Percentiles rank a stretch among this genome's conserved stretches.
Conservation (phyloP, 2,113 vertebrate genomes). For the Bufo gargarizans region DNA sequence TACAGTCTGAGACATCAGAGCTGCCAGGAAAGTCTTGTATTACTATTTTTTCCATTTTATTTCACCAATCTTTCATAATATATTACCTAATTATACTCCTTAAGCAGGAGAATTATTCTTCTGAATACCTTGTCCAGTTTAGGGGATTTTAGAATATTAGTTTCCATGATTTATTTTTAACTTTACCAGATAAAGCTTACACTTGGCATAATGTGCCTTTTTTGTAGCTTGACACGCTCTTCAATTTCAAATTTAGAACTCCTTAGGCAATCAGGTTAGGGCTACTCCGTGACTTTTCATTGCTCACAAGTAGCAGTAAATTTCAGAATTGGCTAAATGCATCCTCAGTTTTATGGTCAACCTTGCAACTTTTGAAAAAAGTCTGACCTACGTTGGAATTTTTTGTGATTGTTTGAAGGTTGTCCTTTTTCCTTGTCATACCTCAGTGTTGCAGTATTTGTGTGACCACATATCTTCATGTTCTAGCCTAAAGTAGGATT, state of each 20-base stretch:
- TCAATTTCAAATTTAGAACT: too few species aligned
- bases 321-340: too few species aligned
- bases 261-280: too few species aligned
- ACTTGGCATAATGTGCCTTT: neutral
- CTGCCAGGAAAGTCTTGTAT: constrained; percentile 28
- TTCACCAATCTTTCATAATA: constrained; percentile 36
- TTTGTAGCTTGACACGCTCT: neutral
- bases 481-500: too few species aligned
- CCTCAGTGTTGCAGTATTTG: too few species aligned
- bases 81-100: constrained; percentile 17
- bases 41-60: constrained; percentile 32
- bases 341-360: neutral
- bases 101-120: neutral
- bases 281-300: too few species aligned
- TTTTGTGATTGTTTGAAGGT: too few species aligned
- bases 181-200: neutral
- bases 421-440: too few species aligned
- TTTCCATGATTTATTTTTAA: neutral
- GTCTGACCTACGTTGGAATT: too few species aligned
- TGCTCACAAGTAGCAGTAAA: too few species aligned
- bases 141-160: neutral
- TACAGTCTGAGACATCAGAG: constrained; percentile 10
- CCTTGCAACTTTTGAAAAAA: too few species aligned
- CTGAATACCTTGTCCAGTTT: neutral
- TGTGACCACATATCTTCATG: too few species aligned